Evolutionary conservation across 2,113 vertebrate genomes (phyloP).

Genomic region (Suncus etruscus): DNA sequence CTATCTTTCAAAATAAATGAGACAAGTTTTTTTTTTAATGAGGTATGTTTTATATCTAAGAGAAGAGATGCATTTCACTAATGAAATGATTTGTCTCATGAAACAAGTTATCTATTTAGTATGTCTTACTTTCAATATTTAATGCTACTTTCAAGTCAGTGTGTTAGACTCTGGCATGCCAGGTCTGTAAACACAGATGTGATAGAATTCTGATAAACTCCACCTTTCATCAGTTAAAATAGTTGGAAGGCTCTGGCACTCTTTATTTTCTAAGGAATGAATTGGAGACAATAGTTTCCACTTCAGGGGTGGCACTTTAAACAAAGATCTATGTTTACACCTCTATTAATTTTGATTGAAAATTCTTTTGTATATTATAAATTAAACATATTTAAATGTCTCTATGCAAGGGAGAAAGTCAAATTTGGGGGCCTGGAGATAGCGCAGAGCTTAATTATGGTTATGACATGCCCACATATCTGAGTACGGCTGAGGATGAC

Average conservation of each 20-base stretch:
- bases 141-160: conserved; percentile 19
- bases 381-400: not conserved
- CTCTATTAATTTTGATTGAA: not conserved
- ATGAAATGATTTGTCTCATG: not conserved
- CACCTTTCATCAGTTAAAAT: not conserved
- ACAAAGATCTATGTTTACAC: not conserved
- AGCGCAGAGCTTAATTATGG: too few relatives aligned
- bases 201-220: not conserved
- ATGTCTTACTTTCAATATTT: conserved; percentile 49
- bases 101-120: conserved; percentile 12
- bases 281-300: not conserved
- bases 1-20: conserved; percentile 60
- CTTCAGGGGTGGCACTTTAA: not conserved
- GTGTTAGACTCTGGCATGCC: not conserved
- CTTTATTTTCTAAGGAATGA: conserved; percentile 25
- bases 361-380: not conserved
- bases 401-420: not conserved
- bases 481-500: too few relatives aligned
- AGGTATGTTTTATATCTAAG: conserved; percentile 13
- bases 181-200: not conserved
- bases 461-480: too few relatives aligned
- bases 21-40: conserved; percentile 22
- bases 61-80: conserved; percentile 1
- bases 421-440: not conserved
- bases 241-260: not conserved